These are phyloP conservation scores for Dendroctonus valens DNA, from an alignment of 1,140 invertebrate genomes.

Conservation along the genomic window DNA sequence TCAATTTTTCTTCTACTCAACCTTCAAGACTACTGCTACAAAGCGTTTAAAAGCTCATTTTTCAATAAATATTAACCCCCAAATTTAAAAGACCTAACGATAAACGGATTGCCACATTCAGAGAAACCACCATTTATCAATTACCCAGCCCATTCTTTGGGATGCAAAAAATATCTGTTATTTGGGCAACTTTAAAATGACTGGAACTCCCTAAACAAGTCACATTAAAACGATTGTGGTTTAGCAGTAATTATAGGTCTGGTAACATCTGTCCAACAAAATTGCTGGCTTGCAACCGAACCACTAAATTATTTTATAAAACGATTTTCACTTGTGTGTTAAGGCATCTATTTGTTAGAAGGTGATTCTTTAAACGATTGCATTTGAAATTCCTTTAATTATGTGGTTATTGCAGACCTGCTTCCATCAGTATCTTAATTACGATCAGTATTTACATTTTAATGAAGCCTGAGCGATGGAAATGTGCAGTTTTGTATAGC, in stretches of 20 bases:
- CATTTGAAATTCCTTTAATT: not conserved
- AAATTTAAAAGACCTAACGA: too few relatives aligned
- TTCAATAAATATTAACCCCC: too few relatives aligned
- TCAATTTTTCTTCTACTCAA: too few relatives aligned
- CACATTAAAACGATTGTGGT: slow-evolving; percentile 19
- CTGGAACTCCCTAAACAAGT: slow-evolving; percentile 5
- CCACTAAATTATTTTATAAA: slow-evolving; percentile 19
- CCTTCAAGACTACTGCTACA: too few relatives aligned
- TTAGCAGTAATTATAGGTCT: slow-evolving; percentile 17
- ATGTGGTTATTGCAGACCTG: too few relatives aligned
- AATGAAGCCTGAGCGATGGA: too few relatives aligned
- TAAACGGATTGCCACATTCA: too few relatives aligned
- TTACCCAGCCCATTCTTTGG: not conserved
- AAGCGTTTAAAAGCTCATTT: too few relatives aligned
- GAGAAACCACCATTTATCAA: not conserved
- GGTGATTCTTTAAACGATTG: not conserved
- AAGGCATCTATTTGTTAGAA: not conserved
- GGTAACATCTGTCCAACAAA: slow-evolving; percentile 20
- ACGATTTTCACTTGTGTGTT: slow-evolving; percentile 1
- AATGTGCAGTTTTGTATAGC: too few relatives aligned
- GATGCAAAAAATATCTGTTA: too few relatives aligned
- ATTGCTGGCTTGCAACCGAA: slow-evolving; percentile 7
- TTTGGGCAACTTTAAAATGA: not conserved
- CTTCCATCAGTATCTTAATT: too few relatives aligned
- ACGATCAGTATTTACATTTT: too few relatives aligned